phyloP scores from a whole-genome alignment of 1,140 invertebrate genomes.

The Teleogryllus occipitalis region DNA sequence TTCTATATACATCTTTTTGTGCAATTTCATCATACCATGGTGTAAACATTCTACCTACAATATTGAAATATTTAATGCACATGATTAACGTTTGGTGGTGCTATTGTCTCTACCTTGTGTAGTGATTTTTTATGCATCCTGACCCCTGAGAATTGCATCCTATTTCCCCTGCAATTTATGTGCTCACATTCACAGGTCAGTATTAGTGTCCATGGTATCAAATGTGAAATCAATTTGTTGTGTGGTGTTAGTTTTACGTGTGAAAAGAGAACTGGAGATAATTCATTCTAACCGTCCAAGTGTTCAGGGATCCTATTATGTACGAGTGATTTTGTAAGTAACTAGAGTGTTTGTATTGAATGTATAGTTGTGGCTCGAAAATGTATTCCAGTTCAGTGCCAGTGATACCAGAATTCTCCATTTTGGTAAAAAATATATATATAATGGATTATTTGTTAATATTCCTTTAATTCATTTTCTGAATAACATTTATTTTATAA shows the following conservation, averaged over 20 bases:
- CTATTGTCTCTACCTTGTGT: too few relatives aligned
- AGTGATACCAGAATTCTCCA: background rate
- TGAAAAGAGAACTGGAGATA: background rate
- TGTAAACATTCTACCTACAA: too few relatives aligned
- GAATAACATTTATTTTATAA: background rate
- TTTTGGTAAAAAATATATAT: constrained; percentile 6
- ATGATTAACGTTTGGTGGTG: too few relatives aligned
- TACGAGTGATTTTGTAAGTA: background rate
- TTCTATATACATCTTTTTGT: too few relatives aligned
- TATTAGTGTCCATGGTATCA: background rate
- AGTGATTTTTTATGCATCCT: too few relatives aligned
- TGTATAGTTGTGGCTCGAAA: background rate
- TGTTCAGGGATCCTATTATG: background rate
- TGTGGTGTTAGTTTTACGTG: background rate
- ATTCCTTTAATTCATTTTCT: background rate
- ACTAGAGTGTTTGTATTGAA: background rate
- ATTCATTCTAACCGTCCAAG: background rate
- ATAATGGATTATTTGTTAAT: background rate
- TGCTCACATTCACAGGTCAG: background rate
- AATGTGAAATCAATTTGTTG: background rate
- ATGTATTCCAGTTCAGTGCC: background rate
- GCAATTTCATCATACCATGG: too few relatives aligned
- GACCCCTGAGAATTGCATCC: too few relatives aligned
- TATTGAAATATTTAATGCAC: too few relatives aligned
- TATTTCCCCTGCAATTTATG: too few relatives aligned